Conservation (phyloP, 2,113 vertebrate genomes). For the Aptenodytes patagonicus region DNA sequence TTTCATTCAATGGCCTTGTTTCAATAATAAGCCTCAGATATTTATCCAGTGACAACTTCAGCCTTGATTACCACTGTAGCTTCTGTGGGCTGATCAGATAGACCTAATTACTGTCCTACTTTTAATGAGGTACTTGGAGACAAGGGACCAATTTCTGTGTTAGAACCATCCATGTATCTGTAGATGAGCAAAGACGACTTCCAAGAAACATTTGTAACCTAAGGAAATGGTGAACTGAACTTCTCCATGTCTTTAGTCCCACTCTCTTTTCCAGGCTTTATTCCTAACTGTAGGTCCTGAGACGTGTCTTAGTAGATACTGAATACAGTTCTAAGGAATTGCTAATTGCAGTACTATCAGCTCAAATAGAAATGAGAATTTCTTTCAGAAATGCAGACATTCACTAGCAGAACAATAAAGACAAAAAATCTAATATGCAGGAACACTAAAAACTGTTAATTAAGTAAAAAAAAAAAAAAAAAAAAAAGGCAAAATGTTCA, state of each 20-base stretch:
- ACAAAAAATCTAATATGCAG: background rate
- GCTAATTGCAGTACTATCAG: background rate
- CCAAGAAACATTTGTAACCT: background rate
- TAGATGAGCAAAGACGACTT: background rate
- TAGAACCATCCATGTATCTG: background rate
- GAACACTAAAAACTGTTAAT: background rate
- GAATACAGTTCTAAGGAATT: background rate
- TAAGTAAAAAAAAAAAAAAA: background rate
- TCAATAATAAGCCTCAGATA: background rate
- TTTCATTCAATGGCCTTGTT: background rate
- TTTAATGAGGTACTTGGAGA: background rate
- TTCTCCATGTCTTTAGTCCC: background rate
- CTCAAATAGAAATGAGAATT: background rate
- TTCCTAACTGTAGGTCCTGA: background rate
- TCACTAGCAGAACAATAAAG: background rate
- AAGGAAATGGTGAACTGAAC: background rate
- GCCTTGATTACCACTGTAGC: background rate
- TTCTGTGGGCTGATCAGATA: background rate
- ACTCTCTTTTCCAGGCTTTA: background rate
- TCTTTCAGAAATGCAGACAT: background rate
- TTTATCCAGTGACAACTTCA: background rate
- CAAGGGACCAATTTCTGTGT: background rate
- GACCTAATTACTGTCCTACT: background rate
- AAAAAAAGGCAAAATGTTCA: background rate
- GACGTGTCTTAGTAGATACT: background rate